Evolutionary conservation across 2,797 vertebrate genomes (phyloP).

Genomic region (Cossypha dichroa): DNA sequence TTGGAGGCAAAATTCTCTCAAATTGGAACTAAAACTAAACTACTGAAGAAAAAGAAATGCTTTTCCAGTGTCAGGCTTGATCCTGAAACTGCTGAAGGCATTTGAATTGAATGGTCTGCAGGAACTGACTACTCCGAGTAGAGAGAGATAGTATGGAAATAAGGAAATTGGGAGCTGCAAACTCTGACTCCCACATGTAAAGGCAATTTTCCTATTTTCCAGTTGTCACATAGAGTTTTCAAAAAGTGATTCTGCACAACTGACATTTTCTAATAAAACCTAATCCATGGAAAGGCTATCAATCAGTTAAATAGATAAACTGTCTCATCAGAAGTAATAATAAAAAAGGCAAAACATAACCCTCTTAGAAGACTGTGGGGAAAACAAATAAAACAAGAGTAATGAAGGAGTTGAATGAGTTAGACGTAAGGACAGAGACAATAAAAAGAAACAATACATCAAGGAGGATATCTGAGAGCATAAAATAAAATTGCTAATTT

Average conservation of each 20-base stretch:
- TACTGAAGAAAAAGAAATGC: neutral
- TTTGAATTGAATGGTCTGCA: neutral
- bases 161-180: neutral
- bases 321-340: conserved; percentile 4
- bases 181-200: neutral
- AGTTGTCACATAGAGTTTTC: neutral
- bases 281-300: neutral
- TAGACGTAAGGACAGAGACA: neutral
- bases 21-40: neutral
- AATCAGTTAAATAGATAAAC: neutral
- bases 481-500: neutral
- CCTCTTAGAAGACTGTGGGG: neutral
- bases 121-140: neutral
- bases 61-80: neutral
- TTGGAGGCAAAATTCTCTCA: neutral
- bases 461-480: neutral
- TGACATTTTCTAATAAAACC: conserved; percentile 30
- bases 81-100: neutral
- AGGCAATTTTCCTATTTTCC: conserved; percentile 15
- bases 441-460: neutral
- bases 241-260: neutral
- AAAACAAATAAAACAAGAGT: conserved; percentile 33
- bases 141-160: neutral
- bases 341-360: neutral
- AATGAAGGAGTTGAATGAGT: conserved; percentile 1